These are phyloP conservation scores for Macrocentrus cingulum DNA, from an alignment of 1,140 invertebrate genomes.

Conservation along the genomic window DNA sequence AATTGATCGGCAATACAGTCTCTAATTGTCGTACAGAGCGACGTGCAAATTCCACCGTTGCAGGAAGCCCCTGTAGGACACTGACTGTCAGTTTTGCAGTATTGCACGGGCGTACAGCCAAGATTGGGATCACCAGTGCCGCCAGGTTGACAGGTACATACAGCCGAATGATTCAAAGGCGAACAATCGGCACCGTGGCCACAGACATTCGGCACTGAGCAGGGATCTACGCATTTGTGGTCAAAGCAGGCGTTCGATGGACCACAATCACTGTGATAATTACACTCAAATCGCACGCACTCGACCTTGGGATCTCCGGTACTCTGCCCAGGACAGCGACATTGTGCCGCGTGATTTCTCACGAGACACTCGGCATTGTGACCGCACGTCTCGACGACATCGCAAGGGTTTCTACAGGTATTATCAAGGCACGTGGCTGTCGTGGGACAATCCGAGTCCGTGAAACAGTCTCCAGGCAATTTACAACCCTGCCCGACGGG, in stretches of 20 bases:
- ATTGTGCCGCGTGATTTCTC: slow-evolving; percentile 68
- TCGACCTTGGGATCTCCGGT: slow-evolving; percentile 71
- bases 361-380: slow-evolving; percentile 73
- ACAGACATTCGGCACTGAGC: slow-evolving; percentile 77
- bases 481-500: slow-evolving; percentile 68
- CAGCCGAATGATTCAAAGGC: slow-evolving; percentile 71
- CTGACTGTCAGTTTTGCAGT: slow-evolving; percentile 74
- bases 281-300: slow-evolving; percentile 76
- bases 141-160: slow-evolving; percentile 78
- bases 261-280: slow-evolving; percentile 75
- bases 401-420: slow-evolving; percentile 80
- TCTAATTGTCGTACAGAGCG: slow-evolving; percentile 72
- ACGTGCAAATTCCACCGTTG: slow-evolving; percentile 78
- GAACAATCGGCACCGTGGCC: slow-evolving; percentile 76
- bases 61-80: slow-evolving; percentile 81
- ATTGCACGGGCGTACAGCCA: slow-evolving; percentile 77
- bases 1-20: slow-evolving; percentile 81
- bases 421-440: slow-evolving; percentile 76
- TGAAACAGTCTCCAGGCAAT: slow-evolving; percentile 77
- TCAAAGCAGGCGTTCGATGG: slow-evolving; percentile 73
- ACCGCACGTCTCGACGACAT: slow-evolving; percentile 67
- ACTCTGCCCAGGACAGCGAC: slow-evolving; percentile 75
- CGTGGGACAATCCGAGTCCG: slow-evolving; percentile 76
- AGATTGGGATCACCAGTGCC: slow-evolving; percentile 83
- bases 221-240: slow-evolving; percentile 79